Base-by-base conservation (phyloP, 37 sponge, comb jelly and placozoan species). In the Ephydatia muelleri region DNA sequence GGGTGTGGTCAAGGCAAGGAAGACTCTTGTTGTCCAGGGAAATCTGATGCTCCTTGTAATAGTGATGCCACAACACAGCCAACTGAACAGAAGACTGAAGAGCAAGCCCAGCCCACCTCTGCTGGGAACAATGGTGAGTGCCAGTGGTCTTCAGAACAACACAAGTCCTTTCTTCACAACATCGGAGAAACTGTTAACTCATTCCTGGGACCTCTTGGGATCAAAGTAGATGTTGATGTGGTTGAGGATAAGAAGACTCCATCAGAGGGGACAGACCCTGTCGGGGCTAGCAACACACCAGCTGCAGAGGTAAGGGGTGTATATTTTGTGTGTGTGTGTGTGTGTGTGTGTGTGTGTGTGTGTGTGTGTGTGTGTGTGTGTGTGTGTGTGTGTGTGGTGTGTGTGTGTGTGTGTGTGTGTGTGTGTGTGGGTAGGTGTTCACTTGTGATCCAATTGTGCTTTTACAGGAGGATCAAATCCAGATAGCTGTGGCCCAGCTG, bases 161-260 rank as follows among this genome's bases (percentile, higher is more conserved):
- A 37, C 0, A 80, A 32, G 28, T 25, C 23, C 57, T 82, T 43
- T 38, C 68, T 82, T 23, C 86, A 49, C 29, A 75, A 86, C 22
- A 43, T 88, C 32, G 93, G 86, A 30, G 82, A 84, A 14, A 78
- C 86, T 57, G 93, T 88, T 3, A 70, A 89, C 37, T 83, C 28
- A 12, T 86, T 87, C 70, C 73, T 91, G 35, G 73, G 71, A 27
- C 91, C 92, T 1, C 87, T 87, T 84, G 90, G 93, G 28, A 67
- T 92, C 40, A 87, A 92, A 29, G 90, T 92, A 30, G 90, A 92
- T 72, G 93, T 88, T 43, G 82, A 81, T 73, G 93, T 84, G 8
- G 75, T 40, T n/a, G n/a, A n/a, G 28, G 75, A 74, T 48, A 77
- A 75, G 27, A 70, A 75, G 27, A 5, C 43, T 8, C 23, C 37